Base-by-base conservation (phyloP, 2,797 vertebrate genomes). In the Tragopan temminckii region DNA sequence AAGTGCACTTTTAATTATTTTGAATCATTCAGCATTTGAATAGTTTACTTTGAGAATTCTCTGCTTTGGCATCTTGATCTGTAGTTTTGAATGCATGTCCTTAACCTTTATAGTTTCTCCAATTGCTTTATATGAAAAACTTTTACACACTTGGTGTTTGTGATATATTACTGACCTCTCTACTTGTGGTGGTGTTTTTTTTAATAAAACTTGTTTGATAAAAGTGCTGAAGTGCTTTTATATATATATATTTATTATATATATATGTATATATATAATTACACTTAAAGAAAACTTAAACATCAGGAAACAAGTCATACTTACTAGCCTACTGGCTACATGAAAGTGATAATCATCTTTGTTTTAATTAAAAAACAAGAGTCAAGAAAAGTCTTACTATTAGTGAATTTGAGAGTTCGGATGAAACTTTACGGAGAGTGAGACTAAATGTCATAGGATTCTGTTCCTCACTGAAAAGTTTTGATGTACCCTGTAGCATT, bases 201-300 rank as follows among this genome's bases (percentile, higher is more conserved):
- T 21, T 43, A 46, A 2, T 8, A 6, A 52, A 35, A 18, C 64
- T 58, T 77, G 5, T 48, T 72, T 53, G 57, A 38, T 31, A 38
- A 36, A 72, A 57, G 57, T 0, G 1, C 27, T 70, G 3, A 7
- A 11, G 27, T 80, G 6, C 0, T 2, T 53, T 27, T 43, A 15
- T 31, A 62, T 42, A 23, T 82, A 15, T 50, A 15, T 43, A n/a
- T n/a, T n/a, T n/a, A n/a, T n/a, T 42, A 42, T 42, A 8, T 42
- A 42, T 42, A 8, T 17, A 8, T 42, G 18, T 42, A 8, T 17
- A 8, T 42, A 17, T 42, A 42, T 42, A 62, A 55, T 17, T 10
- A 5, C 8, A n/a, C 8, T 40, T 59, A 33, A 90, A 80, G 24
- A 38, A 27, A 10, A 12, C 7, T 71, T 38, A 70, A 86, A 42